These are phyloP conservation scores for Leucophora obtusa DNA, from an alignment of 2,888 invertebrate species.

Conservation along the genomic window DNA sequence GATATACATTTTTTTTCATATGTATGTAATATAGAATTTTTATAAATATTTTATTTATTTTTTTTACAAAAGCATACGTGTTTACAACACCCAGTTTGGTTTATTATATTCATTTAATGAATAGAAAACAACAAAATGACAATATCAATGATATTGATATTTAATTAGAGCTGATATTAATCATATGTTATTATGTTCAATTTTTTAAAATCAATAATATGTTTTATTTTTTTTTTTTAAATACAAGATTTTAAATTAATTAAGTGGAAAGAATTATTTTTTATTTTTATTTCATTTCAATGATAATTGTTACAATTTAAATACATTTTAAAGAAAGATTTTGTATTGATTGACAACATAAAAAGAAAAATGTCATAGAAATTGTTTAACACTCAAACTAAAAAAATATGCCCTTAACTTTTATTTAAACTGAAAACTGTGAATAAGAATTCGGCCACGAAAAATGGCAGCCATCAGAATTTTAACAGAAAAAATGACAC, in stretches of 20 bases:
- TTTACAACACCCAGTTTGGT: constrained; percentile 48
- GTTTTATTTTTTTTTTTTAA: neutral
- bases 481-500: too few relatives aligned
- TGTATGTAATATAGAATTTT: constrained; percentile 9
- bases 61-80: constrained; percentile 33
- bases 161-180: constrained; percentile 37
- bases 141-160: constrained; percentile 40
- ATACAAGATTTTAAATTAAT: neutral
- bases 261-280: neutral
- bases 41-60: neutral
- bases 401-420: too few relatives aligned
- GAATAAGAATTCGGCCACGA: too few relatives aligned
- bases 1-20: constrained; percentile 33
- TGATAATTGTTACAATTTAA: too few relatives aligned
- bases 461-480: too few relatives aligned
- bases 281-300: too few relatives aligned
- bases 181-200: constrained; percentile 15
- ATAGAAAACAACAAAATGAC: constrained; percentile 5
- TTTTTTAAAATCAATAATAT: neutral
- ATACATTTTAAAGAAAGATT: too few relatives aligned
- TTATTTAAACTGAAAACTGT: too few relatives aligned
- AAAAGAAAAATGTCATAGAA: too few relatives aligned
- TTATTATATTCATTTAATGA: neutral
- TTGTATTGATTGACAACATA: too few relatives aligned
- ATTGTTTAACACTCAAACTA: too few relatives aligned